Base-by-base conservation (phyloP, 2,113 vertebrate species). In the Pluvialis apricaria region DNA sequence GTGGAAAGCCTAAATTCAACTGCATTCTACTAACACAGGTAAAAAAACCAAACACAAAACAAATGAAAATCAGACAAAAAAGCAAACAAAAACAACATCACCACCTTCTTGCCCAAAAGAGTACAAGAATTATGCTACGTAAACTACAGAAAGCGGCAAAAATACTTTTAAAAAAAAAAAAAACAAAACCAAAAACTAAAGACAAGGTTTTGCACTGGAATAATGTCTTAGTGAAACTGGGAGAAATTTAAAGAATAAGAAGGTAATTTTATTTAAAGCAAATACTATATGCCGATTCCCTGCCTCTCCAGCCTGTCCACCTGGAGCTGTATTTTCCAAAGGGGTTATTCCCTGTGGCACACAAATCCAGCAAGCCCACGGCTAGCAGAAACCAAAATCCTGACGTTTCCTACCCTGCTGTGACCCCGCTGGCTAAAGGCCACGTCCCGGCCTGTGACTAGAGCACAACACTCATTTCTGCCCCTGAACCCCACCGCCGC, bases 401-500 rank as follows among this genome's bases (percentile, higher is more conserved):
- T 22, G 13, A 15, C 0, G 1, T 69, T 36, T 62, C 4, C 42
- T 17, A 19, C 26, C 58, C 75, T 29, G 70, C 78, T 54, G 85
- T n/a, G 85, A 32, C 45, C 49, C 40, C 45, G 66, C 9, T 90
- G 88, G 84, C 47, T 8, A 6, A 40, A 36, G 71, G 71, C 80
- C 84, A 55, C 10, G 3, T 45, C 55, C 42, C 3, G 4, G 64
- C n/a, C 55, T 36, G 51, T 16, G 57, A 66, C 45, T 42, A 51
- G 78, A 78, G 64, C 72, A 6, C 68, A 29, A 0, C 4, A 12
- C 4, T 20, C 38, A 6, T 5, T 72, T 32, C 29, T 77, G 71
- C 62, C 55, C 69, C 60, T n/a, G 3, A 32, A 31, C 2, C 19
- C 57, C 8, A 9, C 0, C 36, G 38, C 16, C 1, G 32, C 45